Percentiles rank a stretch among this genome's conserved stretches.
Conservation (phyloP, 1,140 invertebrate species). For the Drosophila littoralis region DNA sequence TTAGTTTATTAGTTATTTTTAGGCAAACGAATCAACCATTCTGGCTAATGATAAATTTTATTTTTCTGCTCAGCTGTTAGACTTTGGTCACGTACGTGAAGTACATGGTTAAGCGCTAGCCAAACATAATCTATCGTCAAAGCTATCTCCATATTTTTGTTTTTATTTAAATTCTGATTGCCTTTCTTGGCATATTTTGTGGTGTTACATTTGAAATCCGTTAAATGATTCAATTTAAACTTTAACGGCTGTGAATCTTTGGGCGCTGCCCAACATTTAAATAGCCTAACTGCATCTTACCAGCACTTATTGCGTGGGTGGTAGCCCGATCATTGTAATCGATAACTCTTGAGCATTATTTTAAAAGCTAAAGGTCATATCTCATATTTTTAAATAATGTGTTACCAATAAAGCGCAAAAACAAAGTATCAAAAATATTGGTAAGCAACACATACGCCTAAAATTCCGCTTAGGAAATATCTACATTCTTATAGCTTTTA, state of each 20-base stretch:
- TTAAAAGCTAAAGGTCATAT: too few species aligned
- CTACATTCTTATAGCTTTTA: too few species aligned
- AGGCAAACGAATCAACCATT: background rate
- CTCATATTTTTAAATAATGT: too few species aligned
- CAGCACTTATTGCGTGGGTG: background rate
- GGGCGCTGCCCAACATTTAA: background rate
- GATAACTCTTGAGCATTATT: background rate
- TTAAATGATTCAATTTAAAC: background rate
- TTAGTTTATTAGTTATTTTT: slow-evolving; percentile 9
- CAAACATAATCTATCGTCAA: background rate
- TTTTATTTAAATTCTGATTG: background rate
- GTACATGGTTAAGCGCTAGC: background rate
- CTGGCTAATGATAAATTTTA: background rate
- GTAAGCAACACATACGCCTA: too few species aligned
- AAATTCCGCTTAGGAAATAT: too few species aligned
- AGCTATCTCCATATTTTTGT: background rate
- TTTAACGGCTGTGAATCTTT: background rate
- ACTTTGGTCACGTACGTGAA: background rate
- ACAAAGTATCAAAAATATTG: too few species aligned
- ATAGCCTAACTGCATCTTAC: background rate
- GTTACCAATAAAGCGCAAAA: too few species aligned
- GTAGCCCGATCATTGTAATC: background rate
- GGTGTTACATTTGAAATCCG: too few species aligned
- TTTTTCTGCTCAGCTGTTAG: background rate
- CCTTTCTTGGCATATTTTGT: too few species aligned